A percentile compares a stretch with the other conserved stretches of the same genome.
Evolutionary conservation across 2,797 vertebrate genomes (phyloP).

Genomic region (Eupleurogrammus muticus): DNA sequence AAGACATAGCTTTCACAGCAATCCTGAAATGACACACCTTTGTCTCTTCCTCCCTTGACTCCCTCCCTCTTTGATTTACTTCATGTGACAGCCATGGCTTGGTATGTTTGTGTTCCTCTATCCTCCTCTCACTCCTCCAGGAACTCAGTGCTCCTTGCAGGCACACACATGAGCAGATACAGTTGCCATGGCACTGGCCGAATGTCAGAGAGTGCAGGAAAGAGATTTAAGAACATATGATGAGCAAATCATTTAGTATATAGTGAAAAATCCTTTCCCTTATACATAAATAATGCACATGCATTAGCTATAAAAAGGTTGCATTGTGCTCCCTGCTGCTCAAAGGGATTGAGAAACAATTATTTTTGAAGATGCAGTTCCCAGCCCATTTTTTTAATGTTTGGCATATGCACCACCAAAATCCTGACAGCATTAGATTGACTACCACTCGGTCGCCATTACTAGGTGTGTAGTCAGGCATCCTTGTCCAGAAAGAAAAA

Average conservation of each 20-base stretch:
- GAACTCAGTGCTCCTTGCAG: constrained; percentile 44
- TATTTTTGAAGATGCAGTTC: background rate
- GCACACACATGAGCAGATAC: constrained; percentile 60
- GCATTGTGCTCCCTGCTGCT: background rate
- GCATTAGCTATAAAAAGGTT: background rate
- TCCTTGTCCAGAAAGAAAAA: constrained; percentile 30
- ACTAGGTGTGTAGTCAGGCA: constrained; percentile 51
- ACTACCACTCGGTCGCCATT: constrained; percentile 43
- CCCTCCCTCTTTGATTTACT: constrained; percentile 25
- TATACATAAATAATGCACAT: background rate
- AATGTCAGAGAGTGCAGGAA: constrained; percentile 41
- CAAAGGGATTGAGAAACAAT: background rate
- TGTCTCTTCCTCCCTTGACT: constrained; percentile 19
- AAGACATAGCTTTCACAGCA: background rate
- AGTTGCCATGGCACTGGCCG: constrained; percentile 78
- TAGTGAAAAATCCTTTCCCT: background rate
- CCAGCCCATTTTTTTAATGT: constrained; percentile 3
- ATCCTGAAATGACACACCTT: constrained; percentile 20
- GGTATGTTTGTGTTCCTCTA: constrained; percentile 55
- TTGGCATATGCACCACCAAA: constrained; percentile 3
- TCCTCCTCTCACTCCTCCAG: constrained; percentile 35
- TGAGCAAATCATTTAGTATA: background rate
- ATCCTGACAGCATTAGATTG: constrained; percentile 3
- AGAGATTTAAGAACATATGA: background rate
- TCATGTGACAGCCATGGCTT: constrained; percentile 59